These are phyloP conservation scores for Jordanella pulchra DNA, from an alignment of 2,797 vertebrate genomes.

Conservation along the genomic window DNA sequence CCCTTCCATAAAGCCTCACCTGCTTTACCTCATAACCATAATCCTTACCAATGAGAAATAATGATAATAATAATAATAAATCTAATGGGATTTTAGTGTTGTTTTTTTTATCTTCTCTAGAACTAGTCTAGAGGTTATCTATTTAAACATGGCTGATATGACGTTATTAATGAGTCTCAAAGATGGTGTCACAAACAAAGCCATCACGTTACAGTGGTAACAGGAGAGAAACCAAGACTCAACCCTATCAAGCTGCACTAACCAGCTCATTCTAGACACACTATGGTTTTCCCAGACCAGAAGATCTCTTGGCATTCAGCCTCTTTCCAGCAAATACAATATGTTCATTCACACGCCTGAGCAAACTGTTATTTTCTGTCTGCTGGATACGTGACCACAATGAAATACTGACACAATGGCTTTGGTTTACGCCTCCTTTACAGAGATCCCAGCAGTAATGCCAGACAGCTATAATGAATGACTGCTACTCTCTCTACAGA, in stretches of 20 bases:
- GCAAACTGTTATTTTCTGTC: constrained; percentile 37
- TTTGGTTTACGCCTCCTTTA: constrained; percentile 1
- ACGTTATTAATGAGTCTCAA: background rate
- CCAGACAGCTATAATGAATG: constrained; percentile 19
- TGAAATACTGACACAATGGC: constrained; percentile 29
- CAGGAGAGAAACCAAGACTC: background rate
- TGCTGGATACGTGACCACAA: constrained; percentile 29
- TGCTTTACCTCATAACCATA: background rate
- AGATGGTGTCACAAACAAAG: background rate
- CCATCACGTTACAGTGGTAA: background rate
- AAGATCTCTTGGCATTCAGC: background rate
- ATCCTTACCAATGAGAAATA: too few species aligned
- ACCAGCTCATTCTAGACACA: background rate
- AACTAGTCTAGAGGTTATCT: background rate
- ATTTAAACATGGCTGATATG: background rate
- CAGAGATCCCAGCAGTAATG: constrained; percentile 10
- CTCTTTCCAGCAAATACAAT: constrained; percentile 27
- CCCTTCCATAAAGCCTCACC: background rate
- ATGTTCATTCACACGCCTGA: constrained; percentile 40
- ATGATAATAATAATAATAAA: too few species aligned
- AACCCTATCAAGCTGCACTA: background rate
- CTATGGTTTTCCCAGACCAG: background rate
- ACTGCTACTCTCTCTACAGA: background rate
- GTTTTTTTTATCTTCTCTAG: background rate
- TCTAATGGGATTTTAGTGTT: background rate